Conservation (phyloP, 2,113 vertebrate species). For the Centrocercus urophasianus region DNA sequence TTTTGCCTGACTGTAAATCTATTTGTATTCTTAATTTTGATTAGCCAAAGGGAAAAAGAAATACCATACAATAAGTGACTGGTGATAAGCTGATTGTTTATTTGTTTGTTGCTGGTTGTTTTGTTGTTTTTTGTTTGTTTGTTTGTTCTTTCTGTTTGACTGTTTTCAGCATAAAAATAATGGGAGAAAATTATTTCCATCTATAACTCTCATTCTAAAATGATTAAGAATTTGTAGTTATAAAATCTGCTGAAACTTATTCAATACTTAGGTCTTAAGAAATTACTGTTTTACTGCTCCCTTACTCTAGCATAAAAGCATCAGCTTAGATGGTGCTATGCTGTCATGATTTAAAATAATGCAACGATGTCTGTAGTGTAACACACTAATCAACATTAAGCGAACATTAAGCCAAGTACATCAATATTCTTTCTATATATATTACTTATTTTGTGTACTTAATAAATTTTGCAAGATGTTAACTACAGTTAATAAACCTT, state of each 20-base stretch:
- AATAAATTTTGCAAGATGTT: neutral
- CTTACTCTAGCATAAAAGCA: neutral
- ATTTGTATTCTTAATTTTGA: slow-evolving; percentile 34
- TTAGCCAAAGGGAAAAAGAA: neutral
- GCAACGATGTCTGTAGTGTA: neutral
- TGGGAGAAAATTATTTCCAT: neutral
- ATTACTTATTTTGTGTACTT: neutral
- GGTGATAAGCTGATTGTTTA: neutral
- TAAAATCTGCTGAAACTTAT: neutral
- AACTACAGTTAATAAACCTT: neutral
- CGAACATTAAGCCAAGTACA: neutral
- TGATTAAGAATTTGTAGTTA: neutral
- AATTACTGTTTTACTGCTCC: neutral
- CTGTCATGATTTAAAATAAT: neutral
- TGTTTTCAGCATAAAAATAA: neutral
- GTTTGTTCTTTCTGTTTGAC: neutral
- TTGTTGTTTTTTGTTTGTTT: neutral
- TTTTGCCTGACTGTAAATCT: slow-evolving; percentile 23
- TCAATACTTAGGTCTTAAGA: neutral
- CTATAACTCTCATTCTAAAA: neutral
- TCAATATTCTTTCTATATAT: neutral
- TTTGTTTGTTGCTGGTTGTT: neutral
- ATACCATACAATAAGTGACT: neutral
- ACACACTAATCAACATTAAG: neutral
- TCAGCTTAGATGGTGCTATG: neutral